A percentile compares a stretch with the other conserved stretches of the same genome.
Evolutionary conservation across 2,888 invertebrate species (phyloP).

Genomic region (Lepetodrilus schrolli): DNA sequence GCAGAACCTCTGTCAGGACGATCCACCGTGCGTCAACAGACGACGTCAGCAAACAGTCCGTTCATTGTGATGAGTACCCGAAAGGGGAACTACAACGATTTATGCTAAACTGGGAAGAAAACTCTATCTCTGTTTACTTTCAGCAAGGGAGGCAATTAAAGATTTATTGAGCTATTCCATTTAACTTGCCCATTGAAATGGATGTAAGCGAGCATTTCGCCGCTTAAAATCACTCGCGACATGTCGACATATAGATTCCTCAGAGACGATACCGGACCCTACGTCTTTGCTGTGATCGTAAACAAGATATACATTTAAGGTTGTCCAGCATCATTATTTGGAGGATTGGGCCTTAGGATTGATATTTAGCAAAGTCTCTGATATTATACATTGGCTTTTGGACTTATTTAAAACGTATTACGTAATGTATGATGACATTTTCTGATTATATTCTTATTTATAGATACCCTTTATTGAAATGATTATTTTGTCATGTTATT

Average conservation of each 20-base stretch:
- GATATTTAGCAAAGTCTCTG: too few species aligned
- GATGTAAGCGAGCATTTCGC: background rate
- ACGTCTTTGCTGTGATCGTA: too few species aligned
- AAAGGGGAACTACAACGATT: background rate
- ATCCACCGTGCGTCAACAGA: background rate
- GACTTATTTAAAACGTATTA: background rate
- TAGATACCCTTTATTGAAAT: too few species aligned
- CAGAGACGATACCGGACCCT: background rate
- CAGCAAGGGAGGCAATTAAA: conserved; percentile 1
- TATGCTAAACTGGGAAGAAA: background rate
- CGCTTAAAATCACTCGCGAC: background rate
- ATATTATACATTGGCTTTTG: too few species aligned
- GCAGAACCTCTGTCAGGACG: too few species aligned
- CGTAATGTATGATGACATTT: background rate
- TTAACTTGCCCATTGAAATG: conserved; percentile 5
- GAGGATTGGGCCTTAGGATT: too few species aligned
- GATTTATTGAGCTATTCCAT: background rate
- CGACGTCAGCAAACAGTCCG: background rate
- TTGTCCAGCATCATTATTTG: too few species aligned
- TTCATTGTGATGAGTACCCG: background rate
- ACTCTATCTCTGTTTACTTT: background rate
- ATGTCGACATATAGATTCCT: background rate
- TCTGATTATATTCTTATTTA: too few species aligned
- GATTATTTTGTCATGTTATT: too few species aligned
- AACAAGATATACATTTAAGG: too few species aligned